phyloP scores from a whole-genome alignment of 2,888 invertebrate species.

The Orchesella flavescens region DNA sequence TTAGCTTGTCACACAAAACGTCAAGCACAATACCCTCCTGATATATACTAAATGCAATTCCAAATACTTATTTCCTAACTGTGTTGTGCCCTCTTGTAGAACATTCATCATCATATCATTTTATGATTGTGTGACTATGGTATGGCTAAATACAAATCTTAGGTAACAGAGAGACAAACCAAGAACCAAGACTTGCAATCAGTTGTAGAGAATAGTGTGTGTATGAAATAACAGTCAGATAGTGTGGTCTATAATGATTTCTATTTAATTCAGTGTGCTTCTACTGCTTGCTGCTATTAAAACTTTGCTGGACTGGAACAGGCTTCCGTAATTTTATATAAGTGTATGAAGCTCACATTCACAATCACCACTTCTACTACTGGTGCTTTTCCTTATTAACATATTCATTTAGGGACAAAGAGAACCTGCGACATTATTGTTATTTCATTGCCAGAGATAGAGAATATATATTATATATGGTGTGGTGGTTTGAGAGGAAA shows the following conservation, averaged over 20 bases:
- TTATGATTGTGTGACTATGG: background rate
- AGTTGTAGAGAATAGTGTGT: too few relatives aligned
- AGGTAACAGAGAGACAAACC: too few relatives aligned
- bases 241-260: too few relatives aligned
- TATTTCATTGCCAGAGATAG: conserved; percentile 36
- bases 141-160: too few relatives aligned
- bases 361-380: background rate
- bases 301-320: too few relatives aligned
- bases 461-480: too few relatives aligned
- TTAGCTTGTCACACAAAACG: conserved; percentile 41
- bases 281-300: too few relatives aligned
- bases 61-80: conserved; percentile 21
- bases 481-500: background rate
- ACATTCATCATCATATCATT: background rate
- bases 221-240: too few relatives aligned
- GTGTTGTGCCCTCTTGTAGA: background rate
- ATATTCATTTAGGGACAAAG: conserved; percentile 45
- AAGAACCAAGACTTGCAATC: too few relatives aligned
- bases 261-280: too few relatives aligned
- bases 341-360: too few relatives aligned
- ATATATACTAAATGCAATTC: background rate
- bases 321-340: too few relatives aligned
- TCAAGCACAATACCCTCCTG: background rate
- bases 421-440: conserved; percentile 35
- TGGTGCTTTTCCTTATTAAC: conserved; percentile 35